A percentile compares a stretch with the other conserved stretches of the same genome.
Conservation (phyloP, 2,797 vertebrate species). For the Fringilla coelebs region DNA sequence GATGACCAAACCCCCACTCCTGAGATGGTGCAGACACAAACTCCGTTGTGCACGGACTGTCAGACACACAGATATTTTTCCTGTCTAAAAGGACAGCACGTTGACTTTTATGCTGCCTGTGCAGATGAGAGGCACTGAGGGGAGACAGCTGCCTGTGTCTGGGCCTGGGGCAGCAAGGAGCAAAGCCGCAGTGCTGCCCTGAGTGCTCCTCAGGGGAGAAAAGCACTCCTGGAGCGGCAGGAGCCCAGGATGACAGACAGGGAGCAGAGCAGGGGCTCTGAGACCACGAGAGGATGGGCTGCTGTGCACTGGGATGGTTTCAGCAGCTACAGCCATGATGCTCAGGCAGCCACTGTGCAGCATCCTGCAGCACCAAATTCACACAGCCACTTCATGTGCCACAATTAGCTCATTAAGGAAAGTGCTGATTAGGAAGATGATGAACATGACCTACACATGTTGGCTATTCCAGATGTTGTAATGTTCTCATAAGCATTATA, state of each 20-base stretch:
- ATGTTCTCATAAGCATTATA: not conserved
- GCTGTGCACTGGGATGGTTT: not conserved
- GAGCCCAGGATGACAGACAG: not conserved
- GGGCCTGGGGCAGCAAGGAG: not conserved
- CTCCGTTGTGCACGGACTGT: not conserved
- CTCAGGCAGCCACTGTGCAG: not conserved
- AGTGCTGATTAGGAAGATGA: not conserved
- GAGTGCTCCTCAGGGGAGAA: fast-evolving
- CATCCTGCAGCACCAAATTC: not conserved
- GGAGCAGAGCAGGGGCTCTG: not conserved
- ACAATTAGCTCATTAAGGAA: not conserved
- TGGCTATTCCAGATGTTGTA: not conserved
- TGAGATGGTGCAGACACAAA: not conserved
- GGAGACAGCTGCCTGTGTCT: not conserved
- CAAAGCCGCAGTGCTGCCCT: not conserved
- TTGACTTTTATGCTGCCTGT: not conserved
- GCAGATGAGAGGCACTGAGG: not conserved
- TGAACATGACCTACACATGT: not conserved
- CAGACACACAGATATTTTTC: not conserved
- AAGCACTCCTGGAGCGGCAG: not conserved
- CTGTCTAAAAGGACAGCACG: not conserved
- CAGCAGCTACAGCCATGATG: not conserved
- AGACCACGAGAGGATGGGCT: fast-evolving
- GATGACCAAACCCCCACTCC: not conserved
- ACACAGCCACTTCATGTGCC: not conserved